Evolutionary conservation across 2,113 vertebrate species (phyloP), one percentile per base, ranked within the genome.

Genomic region (Rhinopomastus cyanomelas): DNA sequence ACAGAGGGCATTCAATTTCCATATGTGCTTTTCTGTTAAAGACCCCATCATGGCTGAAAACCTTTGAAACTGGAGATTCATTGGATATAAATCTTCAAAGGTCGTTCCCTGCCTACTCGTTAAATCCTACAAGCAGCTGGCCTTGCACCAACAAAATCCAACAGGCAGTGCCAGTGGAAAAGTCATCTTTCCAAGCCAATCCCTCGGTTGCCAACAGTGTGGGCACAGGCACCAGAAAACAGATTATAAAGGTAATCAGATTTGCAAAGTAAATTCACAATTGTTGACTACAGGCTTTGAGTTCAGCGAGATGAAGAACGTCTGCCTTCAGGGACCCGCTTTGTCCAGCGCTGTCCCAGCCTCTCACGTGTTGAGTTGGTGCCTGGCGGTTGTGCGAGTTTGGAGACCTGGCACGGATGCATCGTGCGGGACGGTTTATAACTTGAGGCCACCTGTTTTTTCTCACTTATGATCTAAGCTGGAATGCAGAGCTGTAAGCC

Each of bases 181-280:
- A 90, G 34, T 88, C 88, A 64, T 48, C 89, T 68, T 71, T 84
- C 69, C 95, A 92, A 77, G 61, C 77, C 57, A 36, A 69, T 64
- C 52, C 66, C 15, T 55, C 80, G 53, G 25, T 55, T 88, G 91
- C 81, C 62, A 91, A 22, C 77, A 89, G 68, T 22, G 27, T 85
- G 88, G 95, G 96, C 71, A 89, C 87, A 74, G 92, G 72, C 78
- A 53, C 44, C 57, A 88, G 83, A 39, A 96, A 92, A 75, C 96
- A 92, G 66, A 87, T 91, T 61, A 80, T 96, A 87, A 96, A 97
- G 97, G 96, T 96, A 96, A 88, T 72, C 27, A 55, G 44, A 81
- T 73, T 59, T 29, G 0, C 59, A 32, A 56, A 19, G 19, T 30
- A 34, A 68, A 62, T 49, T 71, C 44, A 12, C 34, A 36, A 79